These are phyloP conservation scores for Esperia sulphurella DNA, from an alignment of 2,888 invertebrate genomes.

Conservation along the genomic window DNA sequence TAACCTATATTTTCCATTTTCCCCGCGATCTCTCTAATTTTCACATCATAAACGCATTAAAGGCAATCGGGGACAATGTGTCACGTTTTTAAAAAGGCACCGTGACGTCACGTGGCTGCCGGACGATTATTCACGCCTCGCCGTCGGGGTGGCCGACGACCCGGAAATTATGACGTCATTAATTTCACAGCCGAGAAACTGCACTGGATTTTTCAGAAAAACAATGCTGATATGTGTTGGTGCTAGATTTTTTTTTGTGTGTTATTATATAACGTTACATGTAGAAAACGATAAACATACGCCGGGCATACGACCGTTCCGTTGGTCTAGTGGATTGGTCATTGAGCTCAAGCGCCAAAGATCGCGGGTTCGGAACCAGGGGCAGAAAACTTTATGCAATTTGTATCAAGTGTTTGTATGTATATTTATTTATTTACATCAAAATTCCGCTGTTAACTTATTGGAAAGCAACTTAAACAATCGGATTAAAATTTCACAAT, in stretches of 20 bases:
- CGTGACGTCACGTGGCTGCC: slow-evolving; percentile 10
- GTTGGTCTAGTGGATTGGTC: too few relatives aligned
- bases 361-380: too few relatives aligned
- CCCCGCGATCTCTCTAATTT: background rate
- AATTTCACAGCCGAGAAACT: slow-evolving; percentile 46
- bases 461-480: too few relatives aligned
- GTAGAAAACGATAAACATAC: too few relatives aligned
- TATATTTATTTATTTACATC: too few relatives aligned
- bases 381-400: too few relatives aligned
- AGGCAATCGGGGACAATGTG: slow-evolving; percentile 19
- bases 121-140: slow-evolving; percentile 47
- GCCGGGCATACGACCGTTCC: too few relatives aligned
- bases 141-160: slow-evolving; percentile 47
- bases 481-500: too few relatives aligned
- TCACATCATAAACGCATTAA: slow-evolving; percentile 16
- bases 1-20: background rate
- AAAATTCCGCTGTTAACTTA: too few relatives aligned
- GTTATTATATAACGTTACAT: too few relatives aligned
- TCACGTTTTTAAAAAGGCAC: slow-evolving; percentile 22
- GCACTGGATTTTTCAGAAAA: slow-evolving; percentile 14
- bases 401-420: too few relatives aligned
- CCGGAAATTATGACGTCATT: slow-evolving; percentile 71
- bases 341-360: too few relatives aligned
- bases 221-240: slow-evolving; percentile 1
- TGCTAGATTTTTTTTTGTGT: background rate